Percentiles rank a stretch among this genome's conserved stretches.
These are phyloP conservation scores for Ploceus nigricollis DNA, from an alignment of 2,113 vertebrate genomes.

Conservation along the genomic window DNA sequence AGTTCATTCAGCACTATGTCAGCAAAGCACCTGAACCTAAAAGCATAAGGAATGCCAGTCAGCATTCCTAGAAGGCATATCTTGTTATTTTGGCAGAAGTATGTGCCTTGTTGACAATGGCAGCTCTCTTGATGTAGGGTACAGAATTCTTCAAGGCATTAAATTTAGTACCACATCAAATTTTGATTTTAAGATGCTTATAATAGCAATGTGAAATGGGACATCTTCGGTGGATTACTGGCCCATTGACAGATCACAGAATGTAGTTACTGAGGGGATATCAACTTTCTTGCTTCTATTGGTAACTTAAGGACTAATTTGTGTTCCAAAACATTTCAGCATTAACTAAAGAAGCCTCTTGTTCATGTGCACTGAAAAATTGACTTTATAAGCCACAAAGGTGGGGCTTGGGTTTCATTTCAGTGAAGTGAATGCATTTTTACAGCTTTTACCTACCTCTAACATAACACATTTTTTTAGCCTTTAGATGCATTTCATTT, in stretches of 20 bases:
- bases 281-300: background rate
- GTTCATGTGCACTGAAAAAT: background rate
- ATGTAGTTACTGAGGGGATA: background rate
- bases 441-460: background rate
- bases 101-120: background rate
- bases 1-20: background rate
- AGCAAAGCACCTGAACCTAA: background rate
- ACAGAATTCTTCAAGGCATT: background rate
- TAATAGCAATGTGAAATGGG: background rate
- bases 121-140: background rate
- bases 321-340: background rate
- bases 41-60: background rate
- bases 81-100: background rate
- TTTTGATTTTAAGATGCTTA: background rate
- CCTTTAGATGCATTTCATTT: constrained; percentile 12
- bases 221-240: background rate
- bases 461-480: background rate
- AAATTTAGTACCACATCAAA: background rate
- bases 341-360: background rate
- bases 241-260: background rate
- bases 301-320: background rate
- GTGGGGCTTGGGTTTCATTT: background rate
- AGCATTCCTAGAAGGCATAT: background rate
- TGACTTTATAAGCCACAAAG: background rate
- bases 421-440: background rate